Evolutionary conservation across 2,113 vertebrate species (phyloP).

Genomic region (Zosterops borbonicus): DNA sequence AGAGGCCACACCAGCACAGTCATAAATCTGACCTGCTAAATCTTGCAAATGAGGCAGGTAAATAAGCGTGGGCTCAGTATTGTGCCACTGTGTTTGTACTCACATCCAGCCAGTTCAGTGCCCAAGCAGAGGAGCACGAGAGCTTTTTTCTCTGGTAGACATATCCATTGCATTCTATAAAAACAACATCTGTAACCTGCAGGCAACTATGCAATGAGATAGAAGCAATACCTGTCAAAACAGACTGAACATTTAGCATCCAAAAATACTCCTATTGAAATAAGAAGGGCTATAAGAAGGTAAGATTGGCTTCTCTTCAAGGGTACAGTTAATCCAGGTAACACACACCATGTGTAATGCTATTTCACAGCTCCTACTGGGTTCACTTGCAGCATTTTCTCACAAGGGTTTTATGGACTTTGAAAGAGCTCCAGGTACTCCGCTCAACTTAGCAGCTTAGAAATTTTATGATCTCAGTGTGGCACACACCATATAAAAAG

Average conservation of each 20-base stretch:
- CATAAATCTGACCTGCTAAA: background rate
- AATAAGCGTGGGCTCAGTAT: background rate
- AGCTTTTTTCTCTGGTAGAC: background rate
- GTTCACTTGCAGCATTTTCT: background rate
- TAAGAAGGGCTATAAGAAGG: background rate
- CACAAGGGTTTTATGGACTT: background rate
- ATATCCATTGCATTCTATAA: background rate
- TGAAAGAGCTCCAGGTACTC: background rate
- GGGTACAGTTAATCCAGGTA: conserved; percentile 59
- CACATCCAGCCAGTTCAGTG: background rate
- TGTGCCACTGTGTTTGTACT: background rate
- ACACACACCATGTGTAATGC: background rate
- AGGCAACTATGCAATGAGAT: background rate
- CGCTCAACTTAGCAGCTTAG: background rate
- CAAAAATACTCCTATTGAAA: background rate
- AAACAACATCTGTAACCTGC: background rate
- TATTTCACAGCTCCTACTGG: background rate
- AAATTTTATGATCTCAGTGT: background rate
- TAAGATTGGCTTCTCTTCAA: conserved; percentile 7
- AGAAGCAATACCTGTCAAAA: conserved; percentile 32
- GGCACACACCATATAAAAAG: background rate
- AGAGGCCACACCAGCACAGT: background rate
- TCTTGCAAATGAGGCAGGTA: background rate
- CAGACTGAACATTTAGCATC: background rate
- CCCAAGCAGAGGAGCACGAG: background rate